Evolutionary conservation across 2,888 invertebrate genomes (phyloP), one percentile per base, ranked within the genome.

Genomic region (Tubulanus polymorphus): DNA sequence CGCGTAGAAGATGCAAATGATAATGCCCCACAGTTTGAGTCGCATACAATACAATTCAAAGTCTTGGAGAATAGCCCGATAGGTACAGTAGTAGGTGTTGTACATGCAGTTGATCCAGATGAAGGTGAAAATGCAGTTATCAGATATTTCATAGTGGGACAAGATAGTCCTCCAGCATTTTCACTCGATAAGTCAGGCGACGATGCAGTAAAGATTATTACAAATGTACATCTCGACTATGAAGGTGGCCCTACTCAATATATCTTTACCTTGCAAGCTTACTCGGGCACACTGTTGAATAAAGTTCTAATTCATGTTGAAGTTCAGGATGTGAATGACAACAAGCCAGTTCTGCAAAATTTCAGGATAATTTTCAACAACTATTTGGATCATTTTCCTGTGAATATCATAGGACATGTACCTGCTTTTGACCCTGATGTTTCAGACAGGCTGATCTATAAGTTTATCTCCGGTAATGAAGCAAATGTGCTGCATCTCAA

Each of bases 371-470:
- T 97, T 51, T 93, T 96, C 79, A 96, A 96, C 80, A 96, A 96
- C 73, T 96, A 90, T 78, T 88, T 88, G 65, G 91, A 93, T 69
- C 90, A 91, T 71, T 96, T 96, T 74, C 94, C 95, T 0, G 88
- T 88, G n/a, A 89, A 90, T 0, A 86, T 91, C 0, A 90, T 96
- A 69, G 95, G 95, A 0, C 84, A 86, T 55, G 89, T 96, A 30
- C 96, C 96, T 0, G 96, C 95, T 0, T 88, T 86, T 71, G 96
- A 97, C 79, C 94, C 93, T 12, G 96, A 96, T 81, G 92, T 94
- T 28, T 89, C 90, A 3, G 94, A 95, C 74, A 69, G 62, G 53
- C 80, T 93, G 0, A 84, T 85, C 57, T 96, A 91, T 80, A 84
- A 86, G 30, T 90, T 96, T 58, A 78, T 93, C 0, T 88, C 90